Evolutionary conservation across 2,888 invertebrate species (phyloP).

Genomic region (Megalurothrips usitatus): DNA sequence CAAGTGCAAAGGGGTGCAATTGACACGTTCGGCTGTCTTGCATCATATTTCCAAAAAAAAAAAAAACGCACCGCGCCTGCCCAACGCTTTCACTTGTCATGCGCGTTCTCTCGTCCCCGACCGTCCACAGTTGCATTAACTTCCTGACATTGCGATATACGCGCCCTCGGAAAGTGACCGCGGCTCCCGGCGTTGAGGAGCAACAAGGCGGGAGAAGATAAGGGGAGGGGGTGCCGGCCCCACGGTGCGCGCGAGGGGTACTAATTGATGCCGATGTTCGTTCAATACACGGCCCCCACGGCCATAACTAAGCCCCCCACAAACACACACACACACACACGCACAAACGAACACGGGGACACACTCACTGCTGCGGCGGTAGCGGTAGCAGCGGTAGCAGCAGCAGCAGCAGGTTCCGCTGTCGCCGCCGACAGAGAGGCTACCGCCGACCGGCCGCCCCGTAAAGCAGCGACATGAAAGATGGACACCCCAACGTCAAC

Average conservation of each 20-base stretch:
- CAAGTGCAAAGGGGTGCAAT: no score
- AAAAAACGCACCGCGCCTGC: no score
- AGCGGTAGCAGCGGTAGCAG: no score
- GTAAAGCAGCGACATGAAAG: constrained; percentile 20
- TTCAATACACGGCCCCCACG: neutral
- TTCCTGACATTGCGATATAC: no score
- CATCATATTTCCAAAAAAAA: no score
- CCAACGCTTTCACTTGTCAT: no score
- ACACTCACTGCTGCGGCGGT: neutral
- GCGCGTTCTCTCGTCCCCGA: no score
- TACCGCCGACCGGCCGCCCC: neutral
- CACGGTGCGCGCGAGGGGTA: neutral
- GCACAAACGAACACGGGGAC: neutral
- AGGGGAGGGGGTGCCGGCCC: neutral
- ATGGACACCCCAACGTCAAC: constrained; percentile 19
- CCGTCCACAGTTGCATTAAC: no score
- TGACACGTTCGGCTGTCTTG: no score
- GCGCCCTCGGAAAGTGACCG: no score
- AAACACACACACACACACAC: neutral
- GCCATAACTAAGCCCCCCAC: constrained; percentile 3
- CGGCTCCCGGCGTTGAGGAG: no score
- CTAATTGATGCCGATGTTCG: constrained; percentile 13
- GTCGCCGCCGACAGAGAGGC: constrained; percentile 1
- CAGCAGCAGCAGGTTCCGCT: neutral
- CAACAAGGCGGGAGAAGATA: no score